Evolutionary conservation across 2,888 invertebrate genomes (phyloP), one percentile per base, ranked within the genome.

Genomic region (Artemia sinica): DNA sequence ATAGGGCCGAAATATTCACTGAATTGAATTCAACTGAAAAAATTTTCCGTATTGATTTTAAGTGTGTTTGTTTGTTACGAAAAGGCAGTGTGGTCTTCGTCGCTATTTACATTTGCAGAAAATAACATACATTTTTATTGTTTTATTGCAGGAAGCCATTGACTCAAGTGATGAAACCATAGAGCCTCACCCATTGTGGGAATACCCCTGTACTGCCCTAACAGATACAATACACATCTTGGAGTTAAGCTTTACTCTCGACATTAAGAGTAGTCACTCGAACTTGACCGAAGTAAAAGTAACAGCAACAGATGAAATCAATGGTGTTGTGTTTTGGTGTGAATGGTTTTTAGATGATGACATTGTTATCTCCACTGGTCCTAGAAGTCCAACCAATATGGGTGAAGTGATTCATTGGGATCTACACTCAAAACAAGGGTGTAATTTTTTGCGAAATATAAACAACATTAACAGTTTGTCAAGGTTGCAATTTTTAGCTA

Each of bases 121-220:
- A 41, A 41, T 41, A 5, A 41, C 3, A 41, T 41, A 41, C 6
- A 5, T 41, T 41, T 41, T 41, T 41, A 41, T 6, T 41, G 41
- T 41, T 41, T 41, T 41, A 41, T 41, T 41, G 41, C 58, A 58
- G 58, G 14, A 8, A 14, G 58, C 91, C 0, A 85, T 87, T 67
- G 77, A 81, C 28, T 83, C 86, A 72, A 85, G 88, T 71, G 93
- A 96, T 77, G 84, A 84, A 66, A 80, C 83, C 49, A 82, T 96
- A 12, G 97, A 98, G 78, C 86, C 93, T 0, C 96, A 97, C 75
- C 93, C 95, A 0, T 80, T 98, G 1, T 98, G 97, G 96, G 97
- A 98, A 79, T 98, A 98, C 79, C 91, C 92, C 1, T 85, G 87
- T 67, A 78, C 76, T 66, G 85, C 89, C 6, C 79, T 89, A 69